Percentiles rank a stretch among this genome's conserved stretches.
These are phyloP conservation scores for Gracilinanus agilis DNA, from an alignment of 2,113 vertebrate species.

Conservation along the genomic window DNA sequence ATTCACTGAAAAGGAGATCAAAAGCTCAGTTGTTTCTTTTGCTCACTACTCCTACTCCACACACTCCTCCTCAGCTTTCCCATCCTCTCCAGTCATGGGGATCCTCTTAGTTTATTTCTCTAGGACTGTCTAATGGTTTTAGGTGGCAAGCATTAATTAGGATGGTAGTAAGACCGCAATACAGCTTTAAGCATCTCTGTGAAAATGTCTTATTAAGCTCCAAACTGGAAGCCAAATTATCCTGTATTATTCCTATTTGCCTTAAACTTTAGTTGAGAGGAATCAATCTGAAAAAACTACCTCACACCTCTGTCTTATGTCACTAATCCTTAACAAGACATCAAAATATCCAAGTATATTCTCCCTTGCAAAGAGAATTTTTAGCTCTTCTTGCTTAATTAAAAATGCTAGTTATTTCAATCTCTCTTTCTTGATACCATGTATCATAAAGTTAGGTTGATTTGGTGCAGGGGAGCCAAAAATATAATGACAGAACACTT, in stretches of 20 bases:
- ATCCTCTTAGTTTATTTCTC: conserved; percentile 26
- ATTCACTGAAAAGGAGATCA: background rate
- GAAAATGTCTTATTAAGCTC: conserved; percentile 79
- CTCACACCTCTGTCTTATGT: conserved; percentile 78
- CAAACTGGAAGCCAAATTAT: conserved; percentile 75
- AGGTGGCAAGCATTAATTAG: conserved; percentile 80
- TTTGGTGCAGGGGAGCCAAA: background rate
- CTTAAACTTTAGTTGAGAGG: conserved; percentile 67
- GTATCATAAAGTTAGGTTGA: conserved; percentile 11
- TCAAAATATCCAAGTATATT: conserved; percentile 60
- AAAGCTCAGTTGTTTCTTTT: background rate
- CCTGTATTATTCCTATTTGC: conserved; percentile 60
- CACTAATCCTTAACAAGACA: conserved; percentile 56
- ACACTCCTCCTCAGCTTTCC: too few species aligned
- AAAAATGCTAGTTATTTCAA: conserved; percentile 34
- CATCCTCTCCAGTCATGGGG: background rate
- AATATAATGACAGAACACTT: background rate
- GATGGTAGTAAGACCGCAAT: conserved; percentile 44
- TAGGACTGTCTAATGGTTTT: conserved; percentile 38
- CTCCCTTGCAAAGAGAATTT: conserved; percentile 16
- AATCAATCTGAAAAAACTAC: conserved; percentile 64
- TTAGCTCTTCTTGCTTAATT: conserved; percentile 54
- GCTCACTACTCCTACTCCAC: background rate
- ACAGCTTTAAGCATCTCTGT: conserved; percentile 56
- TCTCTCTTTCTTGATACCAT: conserved; percentile 19